Base-by-base conservation (phyloP, 2,797 vertebrate species). In the Ispidina lecontei region DNA sequence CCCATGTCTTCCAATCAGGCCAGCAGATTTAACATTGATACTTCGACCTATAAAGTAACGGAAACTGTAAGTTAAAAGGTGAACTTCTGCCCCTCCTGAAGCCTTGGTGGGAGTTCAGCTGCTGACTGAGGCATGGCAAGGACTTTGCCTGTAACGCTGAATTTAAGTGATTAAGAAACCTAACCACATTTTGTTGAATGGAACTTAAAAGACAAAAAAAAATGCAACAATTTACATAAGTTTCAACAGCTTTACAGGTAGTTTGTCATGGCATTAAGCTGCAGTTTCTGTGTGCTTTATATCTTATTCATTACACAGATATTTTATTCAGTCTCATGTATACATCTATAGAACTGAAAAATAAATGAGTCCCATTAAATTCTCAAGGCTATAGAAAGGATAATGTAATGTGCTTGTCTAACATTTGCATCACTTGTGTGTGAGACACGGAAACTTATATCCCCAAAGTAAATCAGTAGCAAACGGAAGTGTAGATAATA, bases 1-100 rank as follows among this genome's bases (percentile, higher is more conserved):
- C 64, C 99, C 99, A 1, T 98, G 98, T 93, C 99, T 98, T 80
- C 99, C 99, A 86, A 99, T 97, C 58, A 99, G 98, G 85, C 99
- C 99, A n/a, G 98, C 99, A 29, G 99, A 99, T 96, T 99, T 99
- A 43, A 99, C 98, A 81, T 98, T 99, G 96, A 99, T 98, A 91
- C 99, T 99, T 79, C 98, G 98, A 86, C 99, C 99, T 99, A 94
- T 77, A 95, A 97, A 90, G 76, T 18, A 96, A 89, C 8, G 19
- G 25, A 91, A 78, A 91, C 44, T 6, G 5, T 16, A 82, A 68
- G 43, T 93, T 90, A 74, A 44, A 92, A 90, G 22, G 28, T 71
- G 33, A 82, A 54, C 6, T 75, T 72, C 55, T 86, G 56, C 22
- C 43, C 20, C 29, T 73, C 29, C 20, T 59, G 14, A 90, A 69